Evolutionary conservation across 2,888 invertebrate species (phyloP).

Genomic region (Silvanus unidentatus): DNA sequence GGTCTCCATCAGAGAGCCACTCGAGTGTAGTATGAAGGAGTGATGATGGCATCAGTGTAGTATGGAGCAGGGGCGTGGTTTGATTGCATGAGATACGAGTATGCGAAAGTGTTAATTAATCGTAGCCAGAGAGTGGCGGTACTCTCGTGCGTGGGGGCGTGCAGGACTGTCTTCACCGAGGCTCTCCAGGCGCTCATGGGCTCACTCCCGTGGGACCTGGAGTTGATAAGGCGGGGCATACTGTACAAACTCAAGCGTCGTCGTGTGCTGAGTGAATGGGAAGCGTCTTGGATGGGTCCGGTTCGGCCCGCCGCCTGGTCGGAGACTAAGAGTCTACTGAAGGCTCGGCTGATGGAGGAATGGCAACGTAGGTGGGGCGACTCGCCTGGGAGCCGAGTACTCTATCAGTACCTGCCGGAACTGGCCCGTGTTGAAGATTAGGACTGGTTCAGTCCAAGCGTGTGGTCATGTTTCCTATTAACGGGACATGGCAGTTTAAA

Average conservation of each 20-base stretch:
- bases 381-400: neutral
- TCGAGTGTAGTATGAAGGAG: no score
- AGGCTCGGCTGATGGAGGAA: neutral
- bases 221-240: neutral
- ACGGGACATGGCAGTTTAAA: conserved; percentile 1
- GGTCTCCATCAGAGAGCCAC: no score
- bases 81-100: neutral
- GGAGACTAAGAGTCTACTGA: no score
- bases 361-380: neutral
- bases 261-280: neutral
- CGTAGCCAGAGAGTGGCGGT: conserved; percentile 1
- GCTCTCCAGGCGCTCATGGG: conserved; percentile 10
- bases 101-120: neutral
- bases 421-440: no score
- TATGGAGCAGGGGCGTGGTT: neutral
- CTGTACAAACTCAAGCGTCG: neutral
- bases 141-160: conserved; percentile 4
- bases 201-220: conserved; percentile 5
- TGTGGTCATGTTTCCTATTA: neutral
- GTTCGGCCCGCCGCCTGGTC: no score
- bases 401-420: neutral
- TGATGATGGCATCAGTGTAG: no score
- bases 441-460: no score
- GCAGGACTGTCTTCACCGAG: conserved; percentile 9
- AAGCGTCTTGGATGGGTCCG: no score